Evolutionary conservation across 2,797 vertebrate genomes (phyloP).

Genomic region (Staurois parvus): DNA sequence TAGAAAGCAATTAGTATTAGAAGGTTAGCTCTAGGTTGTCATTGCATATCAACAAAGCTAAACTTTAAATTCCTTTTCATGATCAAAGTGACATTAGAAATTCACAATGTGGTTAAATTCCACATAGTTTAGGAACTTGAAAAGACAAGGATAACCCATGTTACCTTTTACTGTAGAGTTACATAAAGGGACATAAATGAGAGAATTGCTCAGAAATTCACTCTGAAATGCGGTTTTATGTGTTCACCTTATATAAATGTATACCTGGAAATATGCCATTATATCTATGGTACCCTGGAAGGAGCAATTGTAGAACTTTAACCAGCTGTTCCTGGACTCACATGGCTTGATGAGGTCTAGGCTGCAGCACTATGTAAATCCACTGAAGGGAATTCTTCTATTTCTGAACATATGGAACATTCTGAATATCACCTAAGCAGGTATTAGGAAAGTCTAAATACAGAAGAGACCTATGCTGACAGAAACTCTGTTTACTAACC

Average conservation of each 20-base stretch:
- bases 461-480: too few species aligned
- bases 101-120: conserved; percentile 10
- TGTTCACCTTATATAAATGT: neutral
- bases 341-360: too few species aligned
- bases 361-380: too few species aligned
- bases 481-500: too few species aligned
- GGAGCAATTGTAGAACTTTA: too few species aligned
- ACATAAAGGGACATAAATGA: conserved; percentile 12
- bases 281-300: neutral
- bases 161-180: neutral
- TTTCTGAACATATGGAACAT: too few species aligned
- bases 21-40: conserved; percentile 1
- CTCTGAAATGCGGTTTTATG: conserved; percentile 13
- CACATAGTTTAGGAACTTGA: conserved; percentile 33
- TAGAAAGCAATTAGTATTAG: neutral
- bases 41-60: conserved; percentile 8
- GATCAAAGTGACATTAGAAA: conserved; percentile 25
- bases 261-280: neutral
- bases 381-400: too few species aligned
- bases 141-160: neutral
- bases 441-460: too few species aligned
- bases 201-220: neutral
- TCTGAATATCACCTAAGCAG: too few species aligned
- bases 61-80: conserved; percentile 1
- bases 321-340: too few species aligned